Percentiles rank a stretch among this genome's conserved stretches.
Conservation (phyloP, 1,140 invertebrate genomes). For the Phocides pigmalion region DNA sequence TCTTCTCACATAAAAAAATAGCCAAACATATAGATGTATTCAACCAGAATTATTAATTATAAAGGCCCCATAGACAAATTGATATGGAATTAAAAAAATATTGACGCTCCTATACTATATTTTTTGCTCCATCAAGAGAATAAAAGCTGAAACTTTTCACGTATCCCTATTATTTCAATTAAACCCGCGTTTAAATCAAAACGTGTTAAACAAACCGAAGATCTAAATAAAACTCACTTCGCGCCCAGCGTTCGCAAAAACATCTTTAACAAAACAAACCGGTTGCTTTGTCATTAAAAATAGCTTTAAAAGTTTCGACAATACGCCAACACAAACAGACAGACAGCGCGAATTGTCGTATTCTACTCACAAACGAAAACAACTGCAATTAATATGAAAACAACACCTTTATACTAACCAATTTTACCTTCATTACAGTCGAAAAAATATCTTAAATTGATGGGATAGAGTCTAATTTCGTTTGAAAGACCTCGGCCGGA, state of each 20-base stretch:
- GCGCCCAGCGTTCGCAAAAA: conserved; percentile 21
- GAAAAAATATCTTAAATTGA: conserved; percentile 3
- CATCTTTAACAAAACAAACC: conserved; percentile 36
- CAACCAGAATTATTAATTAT: too few relatives aligned
- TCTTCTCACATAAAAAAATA: too few relatives aligned
- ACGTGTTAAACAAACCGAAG: neutral
- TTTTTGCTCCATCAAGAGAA: too few relatives aligned
- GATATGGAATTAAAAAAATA: too few relatives aligned
- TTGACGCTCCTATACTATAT: too few relatives aligned
- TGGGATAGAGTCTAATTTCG: neutral
- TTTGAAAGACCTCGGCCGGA: neutral
- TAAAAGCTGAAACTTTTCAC: too few relatives aligned
- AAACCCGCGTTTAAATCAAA: neutral
- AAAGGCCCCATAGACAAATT: too few relatives aligned
- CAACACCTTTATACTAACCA: conserved; percentile 39
- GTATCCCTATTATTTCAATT: neutral
- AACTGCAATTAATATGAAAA: conserved; percentile 48
- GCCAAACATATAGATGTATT: too few relatives aligned
- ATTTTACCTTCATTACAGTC: neutral
- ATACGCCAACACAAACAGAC: conserved; percentile 31
- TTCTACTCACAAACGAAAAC: conserved; percentile 49
- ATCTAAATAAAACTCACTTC: conserved; percentile 13
- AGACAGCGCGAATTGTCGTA: conserved; percentile 39
- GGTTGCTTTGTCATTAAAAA: conserved; percentile 26
- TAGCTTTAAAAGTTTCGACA: conserved; percentile 27